Percentiles rank a stretch among this genome's conserved stretches.
Evolutionary conservation across 2,888 invertebrate genomes (phyloP).

Genomic region (Eristalinus sepulchralis): DNA sequence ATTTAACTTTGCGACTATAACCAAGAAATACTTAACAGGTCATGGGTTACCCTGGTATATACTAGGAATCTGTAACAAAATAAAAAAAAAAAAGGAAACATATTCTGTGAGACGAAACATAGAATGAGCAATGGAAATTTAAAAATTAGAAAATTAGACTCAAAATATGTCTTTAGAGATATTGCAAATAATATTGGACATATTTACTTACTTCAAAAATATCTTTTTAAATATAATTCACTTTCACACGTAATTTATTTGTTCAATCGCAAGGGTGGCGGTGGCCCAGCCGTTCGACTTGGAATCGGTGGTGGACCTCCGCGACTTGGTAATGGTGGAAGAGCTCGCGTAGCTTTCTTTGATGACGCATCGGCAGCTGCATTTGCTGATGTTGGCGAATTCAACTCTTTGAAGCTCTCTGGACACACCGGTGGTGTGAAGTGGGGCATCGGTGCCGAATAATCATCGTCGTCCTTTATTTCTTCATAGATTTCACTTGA

Average conservation of each 20-base stretch:
- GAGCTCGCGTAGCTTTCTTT: slow-evolving; percentile 81
- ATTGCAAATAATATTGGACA: neutral
- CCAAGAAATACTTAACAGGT: slow-evolving; percentile 12
- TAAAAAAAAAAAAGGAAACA: neutral
- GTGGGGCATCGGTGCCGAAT: slow-evolving; percentile 84
- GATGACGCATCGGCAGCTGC: slow-evolving; percentile 73
- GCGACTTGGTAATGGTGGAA: slow-evolving; percentile 84
- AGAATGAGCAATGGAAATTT: too few relatives aligned
- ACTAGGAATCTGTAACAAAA: slow-evolving; percentile 29
- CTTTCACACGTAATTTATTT: slow-evolving; percentile 73
- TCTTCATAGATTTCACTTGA: slow-evolving; percentile 83
- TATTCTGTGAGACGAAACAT: too few relatives aligned
- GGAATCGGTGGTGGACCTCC: slow-evolving; percentile 80
- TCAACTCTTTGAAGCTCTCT: slow-evolving; percentile 80
- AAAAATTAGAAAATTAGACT: neutral
- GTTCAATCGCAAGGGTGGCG: slow-evolving; percentile 78
- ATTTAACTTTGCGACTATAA: slow-evolving; percentile 4
- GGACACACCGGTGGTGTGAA: slow-evolving; percentile 80
- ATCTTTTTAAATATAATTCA: slow-evolving; percentile 35
- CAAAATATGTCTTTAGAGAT: neutral
- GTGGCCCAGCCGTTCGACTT: slow-evolving; percentile 79
- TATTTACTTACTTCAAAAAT: slow-evolving; percentile 35
- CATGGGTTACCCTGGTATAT: slow-evolving; percentile 9
- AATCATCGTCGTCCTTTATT: slow-evolving; percentile 82
- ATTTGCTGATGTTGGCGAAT: slow-evolving; percentile 78